Base-by-base conservation (phyloP, 2,888 invertebrate genomes). In the Deilephila porcellus region DNA sequence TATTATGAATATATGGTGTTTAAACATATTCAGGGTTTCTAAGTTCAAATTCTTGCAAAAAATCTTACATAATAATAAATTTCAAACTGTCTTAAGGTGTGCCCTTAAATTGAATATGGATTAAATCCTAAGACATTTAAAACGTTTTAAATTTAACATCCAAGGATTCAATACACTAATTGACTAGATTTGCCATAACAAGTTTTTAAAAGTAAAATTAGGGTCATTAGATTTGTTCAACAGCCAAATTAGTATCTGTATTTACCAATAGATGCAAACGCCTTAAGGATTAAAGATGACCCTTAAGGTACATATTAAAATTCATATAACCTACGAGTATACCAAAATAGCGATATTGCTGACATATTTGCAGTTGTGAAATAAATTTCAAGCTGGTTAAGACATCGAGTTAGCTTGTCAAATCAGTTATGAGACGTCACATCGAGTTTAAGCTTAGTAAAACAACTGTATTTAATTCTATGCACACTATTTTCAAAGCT, bases 381-480 rank as follows among this genome's bases (percentile, higher is more conserved):
- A 45, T 64, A 34, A 63, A 37, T 64, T 45, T 64, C 45, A 64
- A 52, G n/a, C 19, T 63, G 34, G 25, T 45, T 67, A 52, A 45
- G 52, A 52, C 67, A 67, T 67, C 14, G 45, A 52, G 45, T 45
- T 34, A 63, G 5, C 67, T 52, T 67, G 52, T n/a, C 45, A 45
- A 70, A 56, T n/a, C 19, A 32, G 32, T 70, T 32, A 19, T 32
- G 3, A 11, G 8, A 25, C n/a, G 32, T 32, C 70, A 70, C 29
- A n/a, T 25, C 52, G 29, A 8, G 25, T 67, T 45, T 45, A 14
- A 67, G 52, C 19, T 0, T 67, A 20, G 25, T 45, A 52, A 67
- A 67, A 14, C 67, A 11, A 67, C 67, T 52, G 6, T 6, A 52
- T 17, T 64, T 29, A 52, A 52, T 17, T 45, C 19, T n/a, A 7